phyloP scores from a whole-genome alignment of 2,888 invertebrate genomes.

The Heliconius charithonia region DNA sequence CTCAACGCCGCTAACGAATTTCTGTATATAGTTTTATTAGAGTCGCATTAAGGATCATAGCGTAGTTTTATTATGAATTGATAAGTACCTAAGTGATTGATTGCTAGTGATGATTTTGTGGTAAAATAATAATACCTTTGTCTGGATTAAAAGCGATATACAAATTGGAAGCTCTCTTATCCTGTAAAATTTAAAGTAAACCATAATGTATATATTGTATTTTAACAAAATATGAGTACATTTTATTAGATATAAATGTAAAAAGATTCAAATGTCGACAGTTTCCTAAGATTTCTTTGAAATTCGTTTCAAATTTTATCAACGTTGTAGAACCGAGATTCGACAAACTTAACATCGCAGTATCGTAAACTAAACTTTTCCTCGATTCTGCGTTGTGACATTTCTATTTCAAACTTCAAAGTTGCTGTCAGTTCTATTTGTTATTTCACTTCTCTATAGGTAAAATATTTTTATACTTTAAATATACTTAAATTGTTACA shows the following conservation, averaged over 20 bases:
- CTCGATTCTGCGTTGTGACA: constrained; percentile 68
- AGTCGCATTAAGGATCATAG: not conserved
- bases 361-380: constrained; percentile 64
- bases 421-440: constrained; percentile 53
- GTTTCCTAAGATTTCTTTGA: constrained; percentile 42
- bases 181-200: not conserved
- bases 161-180: not conserved
- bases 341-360: constrained; percentile 56
- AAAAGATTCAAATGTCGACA: constrained; percentile 13
- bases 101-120: not conserved
- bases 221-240: not conserved
- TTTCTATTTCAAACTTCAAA: constrained; percentile 65
- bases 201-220: not conserved
- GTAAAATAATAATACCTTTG: not conserved
- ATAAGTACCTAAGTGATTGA: no score
- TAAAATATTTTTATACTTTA: constrained; percentile 26
- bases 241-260: constrained; percentile 22
- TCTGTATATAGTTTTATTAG: not conserved
- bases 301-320: constrained; percentile 50
- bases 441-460: constrained; percentile 43
- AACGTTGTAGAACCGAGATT: constrained; percentile 49
- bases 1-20: no score
- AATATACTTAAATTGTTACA: no score
- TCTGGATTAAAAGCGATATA: not conserved
- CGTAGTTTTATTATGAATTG: not conserved